Conservation (phyloP, 92 coral and sea anemone species). For the Blastomussa wellsi region DNA sequence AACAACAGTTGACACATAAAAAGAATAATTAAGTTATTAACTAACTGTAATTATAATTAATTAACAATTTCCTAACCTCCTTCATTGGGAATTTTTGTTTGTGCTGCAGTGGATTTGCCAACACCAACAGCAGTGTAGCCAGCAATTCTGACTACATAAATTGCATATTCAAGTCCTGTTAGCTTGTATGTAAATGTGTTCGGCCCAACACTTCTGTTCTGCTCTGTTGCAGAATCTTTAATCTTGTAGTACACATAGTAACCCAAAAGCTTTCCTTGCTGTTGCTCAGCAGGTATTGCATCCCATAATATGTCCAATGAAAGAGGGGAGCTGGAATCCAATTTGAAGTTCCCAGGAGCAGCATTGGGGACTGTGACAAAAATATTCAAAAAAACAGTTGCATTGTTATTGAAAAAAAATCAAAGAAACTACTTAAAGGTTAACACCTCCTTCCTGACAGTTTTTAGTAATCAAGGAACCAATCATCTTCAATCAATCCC, state of each 20-base stretch:
- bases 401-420: no score
- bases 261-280: slow-evolving; percentile 63
- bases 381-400: neutral
- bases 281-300: slow-evolving; percentile 56
- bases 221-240: slow-evolving; percentile 16
- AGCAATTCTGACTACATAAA: slow-evolving; percentile 53
- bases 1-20: neutral
- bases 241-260: slow-evolving; percentile 59
- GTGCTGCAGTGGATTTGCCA: slow-evolving; percentile 43
- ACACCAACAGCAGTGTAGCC: slow-evolving; percentile 64
- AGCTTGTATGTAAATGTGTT: slow-evolving; percentile 2
- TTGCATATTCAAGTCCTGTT: slow-evolving; percentile 51
- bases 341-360: slow-evolving; percentile 64
- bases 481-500: no score
- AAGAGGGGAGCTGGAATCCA: slow-evolving; percentile 49
- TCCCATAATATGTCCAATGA: slow-evolving; percentile 67
- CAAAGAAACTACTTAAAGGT: no score
- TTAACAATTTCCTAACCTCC: slow-evolving; percentile 60
- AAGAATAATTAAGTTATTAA: neutral
- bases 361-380: slow-evolving; percentile 60
- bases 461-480: no score
- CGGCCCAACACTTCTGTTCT: slow-evolving; percentile 9
- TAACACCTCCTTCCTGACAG: no score
- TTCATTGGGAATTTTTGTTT: slow-evolving; percentile 44
- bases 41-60: no score